Conservation (phyloP, 2,888 invertebrate species). For the Choristoneura rosaceana region DNA sequence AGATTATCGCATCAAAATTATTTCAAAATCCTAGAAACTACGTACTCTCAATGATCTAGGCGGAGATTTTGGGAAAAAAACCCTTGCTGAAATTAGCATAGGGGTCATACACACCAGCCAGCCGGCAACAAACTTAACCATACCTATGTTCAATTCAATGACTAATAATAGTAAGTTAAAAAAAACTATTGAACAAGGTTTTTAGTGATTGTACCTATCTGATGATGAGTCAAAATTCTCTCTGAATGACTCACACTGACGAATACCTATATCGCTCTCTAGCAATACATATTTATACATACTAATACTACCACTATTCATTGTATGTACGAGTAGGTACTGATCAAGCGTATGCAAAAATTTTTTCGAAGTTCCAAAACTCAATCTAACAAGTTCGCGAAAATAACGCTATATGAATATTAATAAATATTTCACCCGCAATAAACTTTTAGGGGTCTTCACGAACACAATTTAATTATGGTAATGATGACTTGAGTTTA, state of each 20-base stretch:
- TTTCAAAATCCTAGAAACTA: too few relatives aligned
- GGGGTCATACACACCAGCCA: neutral
- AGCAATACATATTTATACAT: neutral
- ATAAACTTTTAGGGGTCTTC: neutral
- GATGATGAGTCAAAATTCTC: neutral
- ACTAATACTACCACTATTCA: neutral
- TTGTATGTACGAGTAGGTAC: neutral
- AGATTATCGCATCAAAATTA: too few relatives aligned
- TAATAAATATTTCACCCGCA: neutral
- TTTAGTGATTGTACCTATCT: neutral
- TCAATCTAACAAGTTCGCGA: neutral
- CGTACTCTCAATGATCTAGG: neutral
- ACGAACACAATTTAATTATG: neutral
- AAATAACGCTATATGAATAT: neutral
- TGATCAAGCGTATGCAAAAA: neutral
- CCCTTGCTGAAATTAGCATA: neutral
- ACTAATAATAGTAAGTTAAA: neutral
- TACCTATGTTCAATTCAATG: neutral
- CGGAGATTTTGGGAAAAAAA: neutral
- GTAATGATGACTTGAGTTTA: neutral
- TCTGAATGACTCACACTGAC: neutral
- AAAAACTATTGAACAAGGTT: neutral
- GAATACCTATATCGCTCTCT: neutral
- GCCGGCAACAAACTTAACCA: neutral
- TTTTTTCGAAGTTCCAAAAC: neutral